phyloP scores from a whole-genome alignment of 2,888 invertebrate genomes.

The Scrobipalpa atriplicella region DNA sequence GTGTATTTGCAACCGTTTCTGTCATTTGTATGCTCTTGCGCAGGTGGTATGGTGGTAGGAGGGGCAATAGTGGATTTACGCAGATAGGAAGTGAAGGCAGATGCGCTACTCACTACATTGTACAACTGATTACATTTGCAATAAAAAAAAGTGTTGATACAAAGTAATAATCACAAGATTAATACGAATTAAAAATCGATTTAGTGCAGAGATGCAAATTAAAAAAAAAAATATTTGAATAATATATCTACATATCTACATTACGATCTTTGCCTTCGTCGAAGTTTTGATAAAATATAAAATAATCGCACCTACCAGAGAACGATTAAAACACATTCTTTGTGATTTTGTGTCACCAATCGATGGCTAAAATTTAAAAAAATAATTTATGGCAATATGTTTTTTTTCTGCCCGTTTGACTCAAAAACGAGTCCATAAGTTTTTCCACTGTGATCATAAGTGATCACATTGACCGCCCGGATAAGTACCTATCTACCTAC shows the following conservation, averaged over 20 bases:
- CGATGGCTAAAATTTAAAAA: background rate
- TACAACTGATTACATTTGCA: constrained; percentile 10
- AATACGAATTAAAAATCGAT: background rate
- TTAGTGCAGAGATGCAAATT: no score
- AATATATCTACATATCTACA: no score
- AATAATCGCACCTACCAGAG: background rate
- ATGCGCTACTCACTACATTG: background rate
- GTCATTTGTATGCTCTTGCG: background rate
- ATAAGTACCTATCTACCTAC: no score
- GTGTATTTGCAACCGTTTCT: background rate
- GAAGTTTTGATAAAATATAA: background rate
- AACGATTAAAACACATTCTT: background rate
- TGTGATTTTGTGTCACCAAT: background rate
- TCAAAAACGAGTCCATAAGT: no score
- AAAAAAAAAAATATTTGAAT: no score
- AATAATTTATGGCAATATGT: no score
- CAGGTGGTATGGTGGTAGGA: background rate
- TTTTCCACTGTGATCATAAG: no score
- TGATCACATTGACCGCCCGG: no score
- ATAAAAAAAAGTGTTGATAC: background rate
- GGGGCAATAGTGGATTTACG: constrained; percentile 2
- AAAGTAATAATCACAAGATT: no score
- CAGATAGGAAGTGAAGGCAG: constrained; percentile 5
- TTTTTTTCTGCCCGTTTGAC: no score
- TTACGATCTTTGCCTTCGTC: background rate